Percentiles rank a stretch among this genome's conserved stretches.
Evolutionary conservation across 2,888 invertebrate genomes (phyloP).

Genomic region (Hemithea aestivaria): DNA sequence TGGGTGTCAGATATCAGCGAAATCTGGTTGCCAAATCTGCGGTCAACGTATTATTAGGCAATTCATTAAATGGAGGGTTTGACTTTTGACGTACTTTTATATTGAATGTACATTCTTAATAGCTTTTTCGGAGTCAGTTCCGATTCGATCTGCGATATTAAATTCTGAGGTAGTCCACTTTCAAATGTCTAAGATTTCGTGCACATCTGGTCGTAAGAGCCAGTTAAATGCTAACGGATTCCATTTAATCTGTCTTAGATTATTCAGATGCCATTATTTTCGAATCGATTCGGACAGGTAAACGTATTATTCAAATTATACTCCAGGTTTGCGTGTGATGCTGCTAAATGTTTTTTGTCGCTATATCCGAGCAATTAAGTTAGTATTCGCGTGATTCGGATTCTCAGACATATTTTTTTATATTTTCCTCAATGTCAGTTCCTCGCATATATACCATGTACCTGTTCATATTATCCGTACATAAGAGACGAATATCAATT

Average conservation of each 20-base stretch:
- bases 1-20: conserved; percentile 34
- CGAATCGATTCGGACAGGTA: conserved; percentile 56
- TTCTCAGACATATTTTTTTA: conserved; percentile 41
- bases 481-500: conserved; percentile 5
- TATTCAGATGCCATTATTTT: conserved; percentile 55
- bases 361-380: conserved; percentile 60
- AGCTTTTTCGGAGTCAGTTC: conserved; percentile 5
- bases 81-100: conserved; percentile 13
- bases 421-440: conserved; percentile 17
- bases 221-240: conserved; percentile 31
- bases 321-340: conserved; percentile 58
- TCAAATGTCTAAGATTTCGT: conserved; percentile 26
- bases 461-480: conserved; percentile 3
- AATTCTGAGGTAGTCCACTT: conserved; percentile 18
- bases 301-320: conserved; percentile 67
- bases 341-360: conserved; percentile 68
- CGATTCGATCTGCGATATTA: conserved; percentile 9
- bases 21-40: conserved; percentile 30
- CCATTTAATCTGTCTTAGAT: conserved; percentile 37
- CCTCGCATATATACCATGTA: not conserved
- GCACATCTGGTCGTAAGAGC: conserved; percentile 26
- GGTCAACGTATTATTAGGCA: conserved; percentile 24
- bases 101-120: conserved; percentile 8
- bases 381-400: conserved; percentile 65
- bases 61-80: conserved; percentile 17